Evolutionary conservation across 92 coral and sea anemone species (phyloP), one percentile per base, ranked within the genome.

Genomic region (Metridium senile): DNA sequence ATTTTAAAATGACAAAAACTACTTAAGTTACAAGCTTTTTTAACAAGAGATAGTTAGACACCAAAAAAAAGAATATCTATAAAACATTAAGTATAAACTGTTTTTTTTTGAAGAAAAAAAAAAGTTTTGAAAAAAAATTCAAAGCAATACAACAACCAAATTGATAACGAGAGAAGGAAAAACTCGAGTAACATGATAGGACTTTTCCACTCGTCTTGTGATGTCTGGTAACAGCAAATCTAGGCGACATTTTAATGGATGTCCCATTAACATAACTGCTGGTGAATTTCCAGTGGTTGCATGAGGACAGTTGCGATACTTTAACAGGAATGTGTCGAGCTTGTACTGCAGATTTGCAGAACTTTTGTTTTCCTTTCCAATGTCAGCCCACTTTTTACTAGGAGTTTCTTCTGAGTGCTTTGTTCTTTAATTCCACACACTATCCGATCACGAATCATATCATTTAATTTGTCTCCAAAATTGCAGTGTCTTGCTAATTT

Each of bases 221-320:
- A 66, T 32, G 47, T 66, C 82, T 52, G 82, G 82, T 77, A 49
- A 65, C 49, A 77, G 26, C 51, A 77, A 47, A 62, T 77, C 74
- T 22, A 77, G 20, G 6, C 74, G 66, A 66, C 82, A 77, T 2
- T 74, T 74, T 25, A 77, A 47, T 11, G 51, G 2, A 31, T 46
- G 82, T 27, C 74, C 82, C 74, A 77, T 77, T 18, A 77, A 26
- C 82, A 77, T 49, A 23, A 54, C 33, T 18, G 68, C 74, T 51
- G 74, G 74, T 1, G 74, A 77, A 62, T 77, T 77, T 26, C 82
- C 74, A 18, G 82, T 77, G 17, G 73, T 64, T n/a, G 80, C 57
- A 61, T 75, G 80, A 2, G 71, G 80, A 66, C 79, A 74, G n/a
- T 74, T 74, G 18, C 70, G 56, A 58, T 64, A 63, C n/a, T 76